These are phyloP conservation scores for Phalera bucephala DNA, from an alignment of 2,888 invertebrate species.

Conservation along the genomic window DNA sequence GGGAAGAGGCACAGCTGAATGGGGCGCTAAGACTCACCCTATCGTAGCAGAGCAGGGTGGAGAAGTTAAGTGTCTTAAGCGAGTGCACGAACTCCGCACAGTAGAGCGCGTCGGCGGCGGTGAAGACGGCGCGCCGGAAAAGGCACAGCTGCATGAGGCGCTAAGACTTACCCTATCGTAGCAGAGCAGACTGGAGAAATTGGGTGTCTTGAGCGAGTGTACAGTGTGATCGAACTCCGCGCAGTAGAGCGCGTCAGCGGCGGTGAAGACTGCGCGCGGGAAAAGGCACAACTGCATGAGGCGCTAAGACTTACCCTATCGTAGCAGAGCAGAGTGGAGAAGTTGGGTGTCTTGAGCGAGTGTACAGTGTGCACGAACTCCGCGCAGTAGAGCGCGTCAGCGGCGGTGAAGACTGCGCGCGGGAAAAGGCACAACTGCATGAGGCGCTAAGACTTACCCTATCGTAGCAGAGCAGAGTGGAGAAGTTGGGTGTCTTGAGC, in stretches of 20 bases:
- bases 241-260: slow-evolving; percentile 97
- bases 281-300: slow-evolving; percentile 98
- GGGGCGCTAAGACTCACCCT: no score
- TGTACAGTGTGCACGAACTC: slow-evolving; percentile 98
- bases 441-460: slow-evolving; percentile 95
- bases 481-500: slow-evolving; percentile 97
- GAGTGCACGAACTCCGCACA: no score
- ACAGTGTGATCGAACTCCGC: no score
- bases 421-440: slow-evolving; percentile 98
- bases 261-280: slow-evolving; percentile 98
- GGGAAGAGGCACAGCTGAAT: no score
- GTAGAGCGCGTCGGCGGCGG: no score
- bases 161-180: no score
- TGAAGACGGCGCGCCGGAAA: no score
- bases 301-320: slow-evolving; percentile 95
- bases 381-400: slow-evolving; percentile 98
- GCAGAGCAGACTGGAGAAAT: no score
- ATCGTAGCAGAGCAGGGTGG: no score
- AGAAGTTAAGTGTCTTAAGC: no score
- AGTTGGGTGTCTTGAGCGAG: slow-evolving; percentile 96
- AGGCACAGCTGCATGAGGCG: no score
- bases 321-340: slow-evolving; percentile 98
- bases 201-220: no score
- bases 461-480: slow-evolving; percentile 98
- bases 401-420: slow-evolving; percentile 97